Percentiles rank a stretch among this genome's conserved stretches.
Conservation (phyloP, 2,797 vertebrate species). For the Tarsius wallacei region DNA sequence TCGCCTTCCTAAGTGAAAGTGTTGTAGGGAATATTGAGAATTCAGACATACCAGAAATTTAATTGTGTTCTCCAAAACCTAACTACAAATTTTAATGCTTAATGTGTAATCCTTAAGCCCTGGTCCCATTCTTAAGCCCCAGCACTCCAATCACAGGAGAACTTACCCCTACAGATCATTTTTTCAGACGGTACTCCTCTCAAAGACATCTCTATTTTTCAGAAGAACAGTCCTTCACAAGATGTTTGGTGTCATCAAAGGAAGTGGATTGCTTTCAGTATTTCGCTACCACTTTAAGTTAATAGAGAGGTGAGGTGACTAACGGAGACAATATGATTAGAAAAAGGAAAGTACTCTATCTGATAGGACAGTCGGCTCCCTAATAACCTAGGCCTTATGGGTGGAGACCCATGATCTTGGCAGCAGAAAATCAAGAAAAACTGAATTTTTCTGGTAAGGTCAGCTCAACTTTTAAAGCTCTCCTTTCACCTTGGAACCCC, state of each 20-base stretch:
- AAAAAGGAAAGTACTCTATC: not conserved
- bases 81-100: not conserved
- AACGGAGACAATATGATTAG: not conserved
- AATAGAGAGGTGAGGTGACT: not conserved
- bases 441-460: not conserved
- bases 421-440: conserved; percentile 3
- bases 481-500: not conserved
- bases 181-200: not conserved
- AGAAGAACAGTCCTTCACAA: not conserved
- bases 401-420: not conserved
- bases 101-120: no score
- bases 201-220: not conserved
- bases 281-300: not conserved
- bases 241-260: not conserved
- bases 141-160: not conserved
- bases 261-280: not conserved
- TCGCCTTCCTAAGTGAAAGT: no score
- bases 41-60: not conserved
- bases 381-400: not conserved
- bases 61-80: not conserved
- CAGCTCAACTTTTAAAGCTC: not conserved
- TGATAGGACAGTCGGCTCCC: not conserved
- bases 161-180: not conserved
- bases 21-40: not conserved
- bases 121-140: not conserved